Conservation (phyloP, 2,888 invertebrate species). For the Autographa pulchrina region DNA sequence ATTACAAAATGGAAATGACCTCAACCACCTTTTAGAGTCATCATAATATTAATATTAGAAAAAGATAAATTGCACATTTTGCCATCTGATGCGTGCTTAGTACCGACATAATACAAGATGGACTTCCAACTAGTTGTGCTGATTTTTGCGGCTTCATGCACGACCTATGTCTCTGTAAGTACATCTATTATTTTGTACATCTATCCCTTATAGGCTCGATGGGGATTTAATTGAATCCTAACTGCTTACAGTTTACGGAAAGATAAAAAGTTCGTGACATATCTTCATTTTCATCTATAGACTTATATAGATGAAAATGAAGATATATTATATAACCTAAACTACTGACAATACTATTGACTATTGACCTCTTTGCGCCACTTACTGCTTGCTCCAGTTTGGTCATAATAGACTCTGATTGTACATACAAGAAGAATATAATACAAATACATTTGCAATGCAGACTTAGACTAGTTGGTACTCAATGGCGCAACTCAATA, state of each 20-base stretch:
- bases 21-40: neutral
- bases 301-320: too few relatives aligned
- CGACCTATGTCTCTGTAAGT: constrained; percentile 68
- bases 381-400: too few relatives aligned
- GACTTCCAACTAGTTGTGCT: constrained; percentile 59
- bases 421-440: too few relatives aligned
- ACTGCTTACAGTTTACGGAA: neutral
- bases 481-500: too few relatives aligned
- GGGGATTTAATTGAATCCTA: too few relatives aligned
- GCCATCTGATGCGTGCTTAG: constrained; percentile 11
- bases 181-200: neutral
- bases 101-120: constrained; percentile 50
- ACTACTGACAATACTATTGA: too few relatives aligned
- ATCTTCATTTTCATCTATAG: neutral
- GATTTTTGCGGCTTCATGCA: constrained; percentile 57
- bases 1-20: neutral
- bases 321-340: too few relatives aligned
- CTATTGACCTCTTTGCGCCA: too few relatives aligned
- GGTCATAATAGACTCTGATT: too few relatives aligned
- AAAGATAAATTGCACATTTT: neutral
- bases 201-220: neutral
- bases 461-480: too few relatives aligned
- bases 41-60: neutral
- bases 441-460: too few relatives aligned
- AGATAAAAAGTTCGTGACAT: neutral